Base-by-base conservation (phyloP, 2,888 invertebrate genomes). In the Scelioninae gen. 2 region DNA sequence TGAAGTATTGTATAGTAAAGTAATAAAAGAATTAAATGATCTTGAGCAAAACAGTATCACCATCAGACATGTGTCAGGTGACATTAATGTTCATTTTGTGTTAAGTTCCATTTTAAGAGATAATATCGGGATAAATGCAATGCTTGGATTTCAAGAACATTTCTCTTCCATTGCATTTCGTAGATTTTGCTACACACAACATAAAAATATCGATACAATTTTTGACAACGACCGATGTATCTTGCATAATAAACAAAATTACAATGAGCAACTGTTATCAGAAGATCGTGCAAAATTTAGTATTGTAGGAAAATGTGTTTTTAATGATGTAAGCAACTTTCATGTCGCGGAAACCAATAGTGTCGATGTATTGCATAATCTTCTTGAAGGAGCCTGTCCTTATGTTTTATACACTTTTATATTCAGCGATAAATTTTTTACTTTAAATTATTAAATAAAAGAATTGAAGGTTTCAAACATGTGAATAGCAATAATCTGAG, bases 281-380 rank as follows among this genome's bases (percentile, higher is more conserved):
- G 70, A 73, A 48, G 37, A 73, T 67, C 11, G 13, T 19, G 31
- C 16, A 39, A 5, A 11, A 6, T 67, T 68, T 13, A 75, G 77
- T 1, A 60, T 77, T 7, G 43, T 55, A 13, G 70, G 70, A 57
- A 33, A n/a, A 10, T 77, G 76, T 37, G 11, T 73, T 22, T 76
- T 75, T 13, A 13, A 75, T 19, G 18, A 45, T 2, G 7, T 77
- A 2, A 28, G 15, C 10, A 25, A 31, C 33, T 78, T 78, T 50
- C 71, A 75, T 43, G 50, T n/a, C 19, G 71, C 72, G 13, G 19
- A 53, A 13, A 77, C 77, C 69, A 22, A 46, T 9, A 41, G 35
- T 53, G 74, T 76, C 10, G 77, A 78, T 48, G 37, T 60, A 11
- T 73, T 77, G 69, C 78, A 79, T 53, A 77, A 79, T 48, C 10